A percentile compares a stretch with the other conserved stretches of the same genome.
Conservation (phyloP, 2,888 invertebrate species). For the Limnephilus lunatus region DNA sequence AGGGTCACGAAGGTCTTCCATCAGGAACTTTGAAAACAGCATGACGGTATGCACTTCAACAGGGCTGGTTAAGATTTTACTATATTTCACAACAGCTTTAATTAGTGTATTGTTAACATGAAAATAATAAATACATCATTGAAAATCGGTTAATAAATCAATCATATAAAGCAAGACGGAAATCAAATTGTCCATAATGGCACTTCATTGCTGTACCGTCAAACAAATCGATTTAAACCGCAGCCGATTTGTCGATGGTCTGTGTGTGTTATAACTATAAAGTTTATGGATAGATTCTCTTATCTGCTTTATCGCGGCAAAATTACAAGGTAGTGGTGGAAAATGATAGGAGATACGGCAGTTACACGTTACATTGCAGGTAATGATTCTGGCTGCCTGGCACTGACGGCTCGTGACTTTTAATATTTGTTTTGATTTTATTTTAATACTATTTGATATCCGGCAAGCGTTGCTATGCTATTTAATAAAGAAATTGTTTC, state of each 20-base stretch:
- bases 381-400: background rate
- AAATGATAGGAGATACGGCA: constrained; percentile 57
- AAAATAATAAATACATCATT: background rate
- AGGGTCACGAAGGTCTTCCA: no score
- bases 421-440: background rate
- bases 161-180: background rate
- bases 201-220: background rate
- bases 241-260: constrained; percentile 19
- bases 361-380: constrained; percentile 19
- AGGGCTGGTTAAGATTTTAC: no score
- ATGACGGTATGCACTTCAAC: no score
- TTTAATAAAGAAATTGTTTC: no score
- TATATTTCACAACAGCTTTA: background rate
- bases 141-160: background rate
- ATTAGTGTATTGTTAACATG: background rate
- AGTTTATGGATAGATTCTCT: constrained; percentile 51
- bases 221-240: constrained; percentile 13
- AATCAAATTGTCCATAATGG: background rate
- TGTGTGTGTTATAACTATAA: constrained; percentile 36
- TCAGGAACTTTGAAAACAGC: no score
- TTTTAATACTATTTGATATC: no score
- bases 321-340: constrained; percentile 58
- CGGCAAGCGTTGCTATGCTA: no score
- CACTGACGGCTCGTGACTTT: background rate
- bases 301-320: constrained; percentile 48